Evolutionary conservation across 2,797 vertebrate genomes (phyloP), one percentile per base, ranked within the genome.

Genomic region (Platyrinchus mystaceus): DNA sequence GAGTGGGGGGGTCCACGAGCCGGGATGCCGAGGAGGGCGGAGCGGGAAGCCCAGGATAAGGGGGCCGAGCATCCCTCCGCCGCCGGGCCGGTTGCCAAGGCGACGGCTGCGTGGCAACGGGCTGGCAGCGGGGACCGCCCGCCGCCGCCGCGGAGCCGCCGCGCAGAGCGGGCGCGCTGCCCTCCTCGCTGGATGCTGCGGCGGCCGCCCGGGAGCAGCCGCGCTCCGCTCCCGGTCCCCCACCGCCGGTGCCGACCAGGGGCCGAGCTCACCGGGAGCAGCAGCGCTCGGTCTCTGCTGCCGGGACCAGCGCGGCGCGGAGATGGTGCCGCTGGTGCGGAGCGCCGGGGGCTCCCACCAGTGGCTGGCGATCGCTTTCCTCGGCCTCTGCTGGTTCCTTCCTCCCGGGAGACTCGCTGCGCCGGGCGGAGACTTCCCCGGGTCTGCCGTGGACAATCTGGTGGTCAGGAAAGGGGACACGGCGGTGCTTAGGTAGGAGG

Each of bases 41-140:
- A 27, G 69, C 66, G 21, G 55, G 52, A 24, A 22, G 84, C 2
- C 37, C 43, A 34, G 27, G 39, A 11, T 12, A 27, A 20, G 37
- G 44, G 39, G 17, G 26, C 46, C 76, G 76, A 66, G 76, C 76
- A 86, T 88, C 84, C 80, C 74, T 66, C 66, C 59, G 97, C 98
- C 98, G 98, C 97, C 98, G 98, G 98, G 98, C 98, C 98, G 98
- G 99, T 99, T 99, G 99, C 99, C 99, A 98, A 97, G 99, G 99
- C 98, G 99, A 99, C 99, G 98, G 99, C 99, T 99, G 99, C 99
- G 98, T 99, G 99, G 99, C 99, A 99, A 99, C 99, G 98, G 98
- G 98, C 98, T 98, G 98, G 98, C 98, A 99, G 98, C 98, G 99
- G 98, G 99, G 98, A 98, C 98, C 98, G 98, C 98, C 80, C 74